These are phyloP conservation scores for Andrena chrysosceles DNA, from an alignment of 2,888 invertebrate species.

Conservation along the genomic window DNA sequence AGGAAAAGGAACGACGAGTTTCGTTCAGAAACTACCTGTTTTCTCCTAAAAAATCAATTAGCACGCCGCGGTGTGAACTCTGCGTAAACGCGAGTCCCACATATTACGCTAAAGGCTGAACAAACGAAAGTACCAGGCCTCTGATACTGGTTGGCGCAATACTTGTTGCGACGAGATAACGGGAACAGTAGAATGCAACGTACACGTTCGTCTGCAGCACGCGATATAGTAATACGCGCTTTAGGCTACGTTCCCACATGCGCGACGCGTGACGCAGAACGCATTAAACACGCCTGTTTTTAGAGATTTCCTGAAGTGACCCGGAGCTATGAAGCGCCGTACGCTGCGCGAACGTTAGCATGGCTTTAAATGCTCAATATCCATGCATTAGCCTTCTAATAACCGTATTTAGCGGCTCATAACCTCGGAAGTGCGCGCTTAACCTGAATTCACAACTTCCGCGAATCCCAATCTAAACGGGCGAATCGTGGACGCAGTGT, in stretches of 20 bases:
- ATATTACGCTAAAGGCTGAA: neutral
- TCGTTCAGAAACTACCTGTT: neutral
- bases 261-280: neutral
- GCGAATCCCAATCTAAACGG: conserved; percentile 49
- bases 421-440: conserved; percentile 72
- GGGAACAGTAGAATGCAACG: neutral
- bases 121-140: neutral
- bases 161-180: neutral
- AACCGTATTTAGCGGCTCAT: conserved; percentile 28
- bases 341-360: neutral
- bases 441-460: conserved; percentile 77
- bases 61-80: neutral
- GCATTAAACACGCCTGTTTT: neutral
- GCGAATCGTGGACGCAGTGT: neutral
- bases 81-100: too few relatives aligned
- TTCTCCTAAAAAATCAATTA: neutral
- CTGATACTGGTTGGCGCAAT: neutral
- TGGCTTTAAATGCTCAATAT: neutral
- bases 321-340: neutral
- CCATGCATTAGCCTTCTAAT: neutral
- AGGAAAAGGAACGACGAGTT: neutral
- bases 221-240: too few relatives aligned
- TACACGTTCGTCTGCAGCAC: too few relatives aligned
- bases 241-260: neutral
- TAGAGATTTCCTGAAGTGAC: too few relatives aligned